A percentile compares a stretch with the other conserved stretches of the same genome.
These are phyloP conservation scores for Brenthis ino DNA, from an alignment of 2,888 invertebrate genomes.

Conservation along the genomic window DNA sequence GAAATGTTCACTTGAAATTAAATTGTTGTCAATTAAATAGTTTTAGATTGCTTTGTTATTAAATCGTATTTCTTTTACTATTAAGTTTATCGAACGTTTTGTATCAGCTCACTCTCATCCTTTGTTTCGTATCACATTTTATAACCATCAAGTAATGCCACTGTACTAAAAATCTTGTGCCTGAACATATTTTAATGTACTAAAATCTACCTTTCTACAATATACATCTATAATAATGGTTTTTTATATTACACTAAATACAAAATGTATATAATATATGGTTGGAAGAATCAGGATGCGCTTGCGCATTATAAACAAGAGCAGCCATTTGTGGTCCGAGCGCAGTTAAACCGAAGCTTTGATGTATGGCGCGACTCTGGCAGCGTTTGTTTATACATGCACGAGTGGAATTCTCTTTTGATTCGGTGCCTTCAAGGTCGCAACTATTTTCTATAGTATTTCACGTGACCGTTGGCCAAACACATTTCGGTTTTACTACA, in stretches of 20 bases:
- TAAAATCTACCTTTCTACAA: too few species aligned
- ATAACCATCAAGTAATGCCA: too few species aligned
- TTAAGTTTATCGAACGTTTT: too few species aligned
- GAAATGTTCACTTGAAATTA: neutral
- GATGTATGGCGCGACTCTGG: conserved; percentile 47
- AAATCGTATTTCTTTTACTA: too few species aligned
- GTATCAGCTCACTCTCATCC: too few species aligned
- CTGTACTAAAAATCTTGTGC: too few species aligned
- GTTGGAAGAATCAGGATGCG: conserved; percentile 1
- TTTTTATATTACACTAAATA: neutral
- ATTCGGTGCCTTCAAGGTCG: conserved; percentile 44
- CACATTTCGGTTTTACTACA: conserved; percentile 12
- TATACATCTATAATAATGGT: too few species aligned
- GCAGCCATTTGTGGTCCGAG: conserved; percentile 49
- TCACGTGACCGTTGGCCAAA: conserved; percentile 37
- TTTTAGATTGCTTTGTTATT: neutral
- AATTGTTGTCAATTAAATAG: neutral
- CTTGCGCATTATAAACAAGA: conserved; percentile 40
- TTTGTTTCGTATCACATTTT: too few species aligned
- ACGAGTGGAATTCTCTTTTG: conserved; percentile 43
- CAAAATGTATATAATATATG: conserved; percentile 8
- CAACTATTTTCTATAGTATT: conserved; percentile 36
- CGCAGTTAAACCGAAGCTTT: conserved; percentile 48
- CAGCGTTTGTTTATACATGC: conserved; percentile 35
- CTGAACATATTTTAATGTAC: too few species aligned